A percentile compares a stretch with the other conserved stretches of the same genome.
These are phyloP conservation scores for Rhagoletis pomonella DNA, from an alignment of 1,140 invertebrate species.

Conservation along the genomic window DNA sequence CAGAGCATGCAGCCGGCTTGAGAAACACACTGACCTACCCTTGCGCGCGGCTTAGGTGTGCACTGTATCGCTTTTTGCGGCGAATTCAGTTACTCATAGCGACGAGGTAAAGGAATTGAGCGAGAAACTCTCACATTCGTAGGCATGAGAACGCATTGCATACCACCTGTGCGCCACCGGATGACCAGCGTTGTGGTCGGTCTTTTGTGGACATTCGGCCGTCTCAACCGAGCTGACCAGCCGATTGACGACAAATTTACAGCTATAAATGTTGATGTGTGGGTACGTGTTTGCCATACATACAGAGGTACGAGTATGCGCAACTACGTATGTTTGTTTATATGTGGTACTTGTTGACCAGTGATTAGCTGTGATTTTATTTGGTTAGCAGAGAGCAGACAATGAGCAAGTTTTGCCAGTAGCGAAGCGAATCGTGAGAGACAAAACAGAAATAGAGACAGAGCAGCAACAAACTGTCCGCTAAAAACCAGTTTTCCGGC, in stretches of 20 bases:
- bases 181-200: neutral
- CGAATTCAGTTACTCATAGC: conserved; percentile 6
- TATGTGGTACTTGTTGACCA: neutral
- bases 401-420: neutral
- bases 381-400: conserved; percentile 29
- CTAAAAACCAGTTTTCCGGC: conserved; percentile 60
- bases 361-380: conserved; percentile 52
- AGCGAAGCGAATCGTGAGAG: conserved; percentile 6
- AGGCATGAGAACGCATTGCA: neutral
- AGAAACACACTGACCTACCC: conserved; percentile 43
- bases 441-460: neutral
- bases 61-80: neutral
- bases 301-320: neutral
- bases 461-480: conserved; percentile 24
- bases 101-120: neutral
- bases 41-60: neutral
- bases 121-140: neutral
- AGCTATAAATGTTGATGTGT: conserved; percentile 70
- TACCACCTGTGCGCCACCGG: conserved; percentile 13
- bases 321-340: neutral
- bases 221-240: neutral
- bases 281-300: conserved; percentile 54
- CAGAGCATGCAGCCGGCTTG: neutral
- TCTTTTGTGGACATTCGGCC: neutral
- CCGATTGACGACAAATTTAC: conserved; percentile 67